Conservation (phyloP, 2,797 vertebrate species). For the Ctenopoma multispine region DNA sequence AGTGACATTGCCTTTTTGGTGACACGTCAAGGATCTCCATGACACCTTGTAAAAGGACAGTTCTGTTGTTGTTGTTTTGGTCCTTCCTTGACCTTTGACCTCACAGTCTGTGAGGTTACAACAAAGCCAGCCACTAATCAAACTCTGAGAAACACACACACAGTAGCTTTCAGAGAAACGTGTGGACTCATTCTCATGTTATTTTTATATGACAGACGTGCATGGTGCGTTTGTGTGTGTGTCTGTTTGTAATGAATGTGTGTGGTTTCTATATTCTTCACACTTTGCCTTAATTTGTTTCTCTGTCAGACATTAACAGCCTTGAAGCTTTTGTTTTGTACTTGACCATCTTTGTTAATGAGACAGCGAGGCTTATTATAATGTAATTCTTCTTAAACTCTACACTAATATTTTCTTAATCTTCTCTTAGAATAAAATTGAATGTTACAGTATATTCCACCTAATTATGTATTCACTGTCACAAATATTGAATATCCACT, state of each 20-base stretch:
- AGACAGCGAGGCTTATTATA: slow-evolving; percentile 53
- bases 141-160: background rate
- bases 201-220: slow-evolving; percentile 26
- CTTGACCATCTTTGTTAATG: slow-evolving; percentile 55
- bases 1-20: slow-evolving; percentile 2
- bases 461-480: slow-evolving; percentile 64
- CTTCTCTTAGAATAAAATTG: slow-evolving; percentile 58
- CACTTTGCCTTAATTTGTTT: slow-evolving; percentile 48
- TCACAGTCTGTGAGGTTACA: slow-evolving; percentile 10
- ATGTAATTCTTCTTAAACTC: slow-evolving; percentile 45
- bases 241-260: slow-evolving; percentile 15
- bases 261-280: slow-evolving; percentile 17
- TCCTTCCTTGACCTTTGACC: slow-evolving; percentile 10
- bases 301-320: slow-evolving; percentile 32
- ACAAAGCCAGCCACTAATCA: slow-evolving; percentile 32
- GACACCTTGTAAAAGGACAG: slow-evolving; percentile 27
- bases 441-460: slow-evolving; percentile 43
- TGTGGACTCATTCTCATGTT: slow-evolving; percentile 28
- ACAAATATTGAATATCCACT: slow-evolving; percentile 55
- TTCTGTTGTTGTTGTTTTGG: background rate
- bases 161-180: slow-evolving; percentile 19
- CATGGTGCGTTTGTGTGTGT: slow-evolving; percentile 21
- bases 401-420: slow-evolving; percentile 59
- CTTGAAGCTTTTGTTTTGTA: slow-evolving; percentile 40
- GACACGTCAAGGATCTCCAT: slow-evolving; percentile 28